Base-by-base conservation (phyloP, 2,888 invertebrate species). In the Chrysomela aeneicollis region DNA sequence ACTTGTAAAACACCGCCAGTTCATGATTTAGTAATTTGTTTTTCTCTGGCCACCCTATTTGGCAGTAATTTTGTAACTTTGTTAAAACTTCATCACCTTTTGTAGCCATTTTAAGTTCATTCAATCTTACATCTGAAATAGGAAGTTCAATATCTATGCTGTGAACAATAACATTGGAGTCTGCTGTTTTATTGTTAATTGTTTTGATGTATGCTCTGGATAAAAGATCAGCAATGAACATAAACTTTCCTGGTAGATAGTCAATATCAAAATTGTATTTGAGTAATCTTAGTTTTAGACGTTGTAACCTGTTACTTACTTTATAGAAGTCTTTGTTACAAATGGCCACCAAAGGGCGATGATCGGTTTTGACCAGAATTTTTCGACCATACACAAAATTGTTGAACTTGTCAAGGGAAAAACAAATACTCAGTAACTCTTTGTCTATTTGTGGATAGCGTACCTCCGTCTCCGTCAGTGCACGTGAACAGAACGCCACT, bases 341-440 rank as follows among this genome's bases (percentile, higher is more conserved):
- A n/a, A n/a, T n/a, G n/a, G n/a, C n/a, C 15, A 71, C 68, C 46
- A 80, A 61, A 2, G 79, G 78, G 61, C 76, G 75, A 58, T 79
- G 80, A 66, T 77, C 69, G 19, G 67, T 61, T 18, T 79, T 68
- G 1, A 79, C 70, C 10, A 64, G 37, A 5, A 78, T 51, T 61
- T 66, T 64, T 53, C 71, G 63, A 2, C 77, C 77, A 72, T 73
- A 79, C 4, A 80, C 72, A 66, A 76, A 79, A 60, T 78, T 73
- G 54, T 75, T 73, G 68, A 80, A 79, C 59, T 75, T 77, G 30
- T 63, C 53, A 46, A 76, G 73, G 1, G 69, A 73, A 69, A 76
- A 78, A 10, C 66, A 71, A 54, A 80, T 78, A 1, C 75, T 74
- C 19, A 80, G 59, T 8, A 73, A 61, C 64, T 80, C 78, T 68